A percentile compares a stretch with the other conserved stretches of the same genome.
Evolutionary conservation across 2,797 vertebrate genomes (phyloP).

Genomic region (Myotis findleyi): DNA sequence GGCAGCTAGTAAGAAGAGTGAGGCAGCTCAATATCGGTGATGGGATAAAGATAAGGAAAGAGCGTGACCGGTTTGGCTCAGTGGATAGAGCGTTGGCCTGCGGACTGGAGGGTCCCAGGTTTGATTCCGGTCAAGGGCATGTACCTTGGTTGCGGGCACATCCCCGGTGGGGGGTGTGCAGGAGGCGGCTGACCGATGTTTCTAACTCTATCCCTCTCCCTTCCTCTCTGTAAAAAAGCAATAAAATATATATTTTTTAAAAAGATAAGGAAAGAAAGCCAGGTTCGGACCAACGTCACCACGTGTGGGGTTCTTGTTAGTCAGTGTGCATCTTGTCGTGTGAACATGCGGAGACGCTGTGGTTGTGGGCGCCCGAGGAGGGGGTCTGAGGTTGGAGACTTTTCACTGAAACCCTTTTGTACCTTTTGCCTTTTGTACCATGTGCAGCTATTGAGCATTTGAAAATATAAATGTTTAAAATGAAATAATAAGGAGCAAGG

Average conservation of each 20-base stretch:
- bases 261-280: neutral
- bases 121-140: too few relatives aligned
- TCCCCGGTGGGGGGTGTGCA: too few relatives aligned
- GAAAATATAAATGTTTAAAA: neutral
- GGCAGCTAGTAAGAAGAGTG: neutral
- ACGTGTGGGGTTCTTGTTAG: neutral
- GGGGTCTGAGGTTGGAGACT: neutral
- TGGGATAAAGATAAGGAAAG: neutral
- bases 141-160: too few relatives aligned
- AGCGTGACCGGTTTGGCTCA: too few relatives aligned
- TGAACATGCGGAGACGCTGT: neutral
- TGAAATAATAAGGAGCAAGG: constrained; percentile 39
- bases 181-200: too few relatives aligned
- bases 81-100: too few relatives aligned
- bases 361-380: neutral
- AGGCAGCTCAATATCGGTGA: neutral
- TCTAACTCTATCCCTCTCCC: too few relatives aligned
- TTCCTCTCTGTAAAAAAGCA: too few relatives aligned
- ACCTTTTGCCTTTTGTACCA: neutral
- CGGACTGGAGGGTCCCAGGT: too few relatives aligned
- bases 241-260: too few relatives aligned
- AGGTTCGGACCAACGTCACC: neutral
- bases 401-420: neutral
- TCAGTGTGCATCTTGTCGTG: too few relatives aligned
- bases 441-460: neutral